A percentile compares a stretch with the other conserved stretches of the same genome.
Evolutionary conservation across 1,140 invertebrate species (phyloP).

Genomic region (Microplitis demolitor): DNA sequence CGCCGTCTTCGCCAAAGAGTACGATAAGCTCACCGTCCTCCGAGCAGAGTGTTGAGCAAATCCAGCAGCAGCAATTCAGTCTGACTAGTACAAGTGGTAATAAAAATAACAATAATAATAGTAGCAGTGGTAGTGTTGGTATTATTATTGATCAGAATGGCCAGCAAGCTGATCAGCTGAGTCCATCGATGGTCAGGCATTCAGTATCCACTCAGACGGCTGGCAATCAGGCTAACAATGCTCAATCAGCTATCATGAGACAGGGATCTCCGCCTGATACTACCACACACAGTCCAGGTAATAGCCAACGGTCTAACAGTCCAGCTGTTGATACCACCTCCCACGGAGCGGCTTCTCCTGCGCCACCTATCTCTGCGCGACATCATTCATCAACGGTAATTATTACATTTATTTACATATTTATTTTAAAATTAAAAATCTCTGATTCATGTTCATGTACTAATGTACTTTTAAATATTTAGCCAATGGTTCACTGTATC

Average conservation of each 20-base stretch:
- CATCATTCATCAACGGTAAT: slow-evolving; percentile 64
- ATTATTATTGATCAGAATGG: slow-evolving; percentile 45
- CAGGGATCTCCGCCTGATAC: slow-evolving; percentile 75
- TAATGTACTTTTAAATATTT: slow-evolving; percentile 39
- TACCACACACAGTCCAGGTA: slow-evolving; percentile 77
- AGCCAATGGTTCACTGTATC: slow-evolving; percentile 84
- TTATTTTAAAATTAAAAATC: background rate
- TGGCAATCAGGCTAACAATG: slow-evolving; percentile 65
- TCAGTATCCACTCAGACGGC: slow-evolving; percentile 78
- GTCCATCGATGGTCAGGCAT: slow-evolving; percentile 62
- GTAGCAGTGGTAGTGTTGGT: background rate
- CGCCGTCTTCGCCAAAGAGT: slow-evolving; percentile 50
- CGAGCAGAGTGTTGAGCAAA: slow-evolving; percentile 40
- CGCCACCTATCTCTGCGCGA: slow-evolving; percentile 59
- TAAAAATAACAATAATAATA: slow-evolving; percentile 37
- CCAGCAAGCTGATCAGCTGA: slow-evolving; percentile 41
- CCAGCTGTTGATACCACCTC: slow-evolving; percentile 62
- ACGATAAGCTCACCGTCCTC: slow-evolving; percentile 48
- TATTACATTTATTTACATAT: background rate
- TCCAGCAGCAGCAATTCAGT: slow-evolving; percentile 54
- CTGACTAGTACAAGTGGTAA: slow-evolving; percentile 56
- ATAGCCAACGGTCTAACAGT: slow-evolving; percentile 59
- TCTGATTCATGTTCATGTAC: background rate
- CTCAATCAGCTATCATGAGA: slow-evolving; percentile 64
- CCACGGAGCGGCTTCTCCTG: slow-evolving; percentile 62